Evolutionary conservation across 1,140 invertebrate genomes (phyloP).

Genomic region (Dinoponera quadriceps): DNA sequence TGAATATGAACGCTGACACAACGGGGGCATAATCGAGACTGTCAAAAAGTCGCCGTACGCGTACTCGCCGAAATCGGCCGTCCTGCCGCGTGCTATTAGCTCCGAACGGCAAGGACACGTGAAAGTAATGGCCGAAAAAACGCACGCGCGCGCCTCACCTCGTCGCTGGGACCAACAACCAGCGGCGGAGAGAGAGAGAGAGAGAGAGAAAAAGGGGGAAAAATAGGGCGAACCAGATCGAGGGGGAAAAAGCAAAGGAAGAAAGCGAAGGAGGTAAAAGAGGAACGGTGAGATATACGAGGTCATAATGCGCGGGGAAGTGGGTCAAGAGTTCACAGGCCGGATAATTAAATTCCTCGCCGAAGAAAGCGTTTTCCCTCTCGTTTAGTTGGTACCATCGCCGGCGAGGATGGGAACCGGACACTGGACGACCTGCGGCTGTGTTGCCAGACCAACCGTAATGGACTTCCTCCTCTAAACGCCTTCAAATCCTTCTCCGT

Average conservation of each 20-base stretch:
- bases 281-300: constrained; percentile 43
- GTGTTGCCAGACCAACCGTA: constrained; percentile 5
- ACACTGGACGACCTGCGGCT: constrained; percentile 26
- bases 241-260: not conserved
- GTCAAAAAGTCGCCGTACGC: constrained; percentile 19
- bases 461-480: constrained; percentile 28
- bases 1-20: constrained; percentile 26
- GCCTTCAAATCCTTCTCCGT: not conserved
- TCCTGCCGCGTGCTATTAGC: not conserved
- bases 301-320: constrained; percentile 69
- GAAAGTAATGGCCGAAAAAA: constrained; percentile 58
- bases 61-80: not conserved
- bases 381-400: constrained; percentile 71
- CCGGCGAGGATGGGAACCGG: constrained; percentile 35
- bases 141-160: not conserved
- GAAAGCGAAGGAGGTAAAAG: constrained; percentile 28
- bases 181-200: not conserved
- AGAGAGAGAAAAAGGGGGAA: constrained; percentile 28
- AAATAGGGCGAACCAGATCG: constrained; percentile 31
- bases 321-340: constrained; percentile 79
- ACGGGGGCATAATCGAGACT: not conserved
- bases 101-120: constrained; percentile 54
- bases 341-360: constrained; percentile 79
- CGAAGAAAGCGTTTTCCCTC: constrained; percentile 80
- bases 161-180: not conserved